Evolutionary conservation across 2,888 invertebrate species (phyloP).

Genomic region (Rotaria magnacalcarata): DNA sequence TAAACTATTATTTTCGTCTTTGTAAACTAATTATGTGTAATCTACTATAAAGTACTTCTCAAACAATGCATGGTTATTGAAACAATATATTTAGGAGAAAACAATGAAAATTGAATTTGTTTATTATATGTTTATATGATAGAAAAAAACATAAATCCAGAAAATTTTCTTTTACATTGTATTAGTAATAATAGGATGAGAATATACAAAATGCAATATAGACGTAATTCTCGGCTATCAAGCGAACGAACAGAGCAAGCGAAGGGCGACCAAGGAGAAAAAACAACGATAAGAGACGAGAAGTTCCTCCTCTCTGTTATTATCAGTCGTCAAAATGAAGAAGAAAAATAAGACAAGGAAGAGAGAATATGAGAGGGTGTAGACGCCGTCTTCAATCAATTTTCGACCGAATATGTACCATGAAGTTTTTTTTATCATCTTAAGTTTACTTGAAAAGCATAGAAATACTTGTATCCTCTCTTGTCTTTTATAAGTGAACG

Average conservation of each 20-base stretch:
- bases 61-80: not conserved
- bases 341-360: not conserved
- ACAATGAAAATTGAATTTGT: not conserved
- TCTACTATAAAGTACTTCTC: not conserved
- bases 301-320: not conserved
- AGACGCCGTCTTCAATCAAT: conserved; percentile 1
- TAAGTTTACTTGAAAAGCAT: not conserved
- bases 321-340: conserved; percentile 14
- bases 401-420: not conserved
- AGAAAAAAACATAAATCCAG: not conserved
- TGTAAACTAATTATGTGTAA: not conserved
- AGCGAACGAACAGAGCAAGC: not conserved
- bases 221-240: not conserved
- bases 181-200: conserved; percentile 10
- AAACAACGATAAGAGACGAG: not conserved
- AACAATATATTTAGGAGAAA: not conserved
- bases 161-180: not conserved
- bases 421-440: not conserved
- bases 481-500: not conserved
- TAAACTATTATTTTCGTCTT: too few species aligned
- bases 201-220: not conserved
- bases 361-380: not conserved
- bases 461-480: not conserved
- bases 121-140: not conserved
- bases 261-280: not conserved